phyloP scores from a whole-genome alignment of 2,113 vertebrate species.

The Laterallus jamaicensis region DNA sequence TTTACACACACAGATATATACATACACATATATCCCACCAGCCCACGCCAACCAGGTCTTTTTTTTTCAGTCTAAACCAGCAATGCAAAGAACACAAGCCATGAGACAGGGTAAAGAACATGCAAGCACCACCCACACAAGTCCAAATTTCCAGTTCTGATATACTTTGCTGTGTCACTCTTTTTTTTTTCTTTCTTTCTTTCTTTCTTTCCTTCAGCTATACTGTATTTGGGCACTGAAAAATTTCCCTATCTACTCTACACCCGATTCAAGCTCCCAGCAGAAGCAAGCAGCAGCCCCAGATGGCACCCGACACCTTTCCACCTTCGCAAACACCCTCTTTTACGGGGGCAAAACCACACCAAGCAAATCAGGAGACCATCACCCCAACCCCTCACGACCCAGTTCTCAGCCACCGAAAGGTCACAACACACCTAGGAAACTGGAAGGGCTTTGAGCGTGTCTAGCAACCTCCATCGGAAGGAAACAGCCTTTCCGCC shows the following conservation, averaged over 20 bases:
- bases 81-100: not conserved
- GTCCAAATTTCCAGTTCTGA: not conserved
- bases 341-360: not conserved
- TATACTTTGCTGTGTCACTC: not conserved
- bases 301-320: not conserved
- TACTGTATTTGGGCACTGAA: not conserved
- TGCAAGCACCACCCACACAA: not conserved
- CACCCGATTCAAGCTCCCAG: not conserved
- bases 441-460: not conserved
- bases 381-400: not conserved
- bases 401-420: conserved; percentile 23
- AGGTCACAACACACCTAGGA: conserved; percentile 13
- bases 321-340: not conserved
- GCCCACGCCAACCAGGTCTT: not conserved
- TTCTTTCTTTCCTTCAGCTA: not conserved
- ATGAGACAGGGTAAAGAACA: not conserved
- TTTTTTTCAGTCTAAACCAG: not conserved
- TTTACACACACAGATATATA: not conserved
- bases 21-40: not conserved
- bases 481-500: conserved; percentile 7
- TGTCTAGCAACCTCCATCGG: not conserved
- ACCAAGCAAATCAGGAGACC: not conserved
- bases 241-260: not conserved
- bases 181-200: not conserved
- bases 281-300: not conserved